These are phyloP conservation scores for Hoplodrina ambigua DNA, from an alignment of 2,888 invertebrate genomes.

Conservation along the genomic window DNA sequence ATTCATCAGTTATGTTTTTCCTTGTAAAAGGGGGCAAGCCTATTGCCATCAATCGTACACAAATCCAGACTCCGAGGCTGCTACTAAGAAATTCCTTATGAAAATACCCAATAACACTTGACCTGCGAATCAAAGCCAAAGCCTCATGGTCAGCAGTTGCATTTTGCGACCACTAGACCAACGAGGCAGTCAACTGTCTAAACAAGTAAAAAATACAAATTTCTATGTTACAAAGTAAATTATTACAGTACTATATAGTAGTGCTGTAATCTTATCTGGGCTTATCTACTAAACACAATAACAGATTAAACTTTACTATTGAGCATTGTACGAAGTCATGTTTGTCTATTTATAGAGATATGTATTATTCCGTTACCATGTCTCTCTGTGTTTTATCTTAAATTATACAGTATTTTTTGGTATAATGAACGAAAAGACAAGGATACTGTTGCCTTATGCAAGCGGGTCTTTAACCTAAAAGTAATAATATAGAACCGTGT, in stretches of 20 bases:
- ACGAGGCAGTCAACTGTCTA: not conserved
- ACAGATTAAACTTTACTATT: constrained; percentile 51
- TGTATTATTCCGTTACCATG: constrained; percentile 1
- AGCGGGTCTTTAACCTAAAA: not conserved
- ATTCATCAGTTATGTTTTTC: no score
- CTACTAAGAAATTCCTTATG: no score
- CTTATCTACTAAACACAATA: constrained; percentile 53
- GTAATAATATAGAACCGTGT: not conserved
- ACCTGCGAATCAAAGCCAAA: no score
- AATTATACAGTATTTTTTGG: not conserved
- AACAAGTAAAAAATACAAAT: not conserved
- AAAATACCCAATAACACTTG: no score
- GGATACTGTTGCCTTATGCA: not conserved
- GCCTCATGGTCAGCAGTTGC: no score
- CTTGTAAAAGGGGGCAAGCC: no score
- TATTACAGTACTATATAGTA: constrained; percentile 19
- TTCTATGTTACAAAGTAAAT: constrained; percentile 18
- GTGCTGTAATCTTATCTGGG: constrained; percentile 43
- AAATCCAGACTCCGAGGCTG: no score
- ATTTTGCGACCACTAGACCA: no score
- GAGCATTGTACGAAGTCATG: constrained; percentile 11
- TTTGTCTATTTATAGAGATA: constrained; percentile 15
- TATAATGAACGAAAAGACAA: not conserved
- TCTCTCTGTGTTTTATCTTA: not conserved
- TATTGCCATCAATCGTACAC: no score